Evolutionary conservation across 2,113 vertebrate species (phyloP), one percentile per base, ranked within the genome.

Genomic region (Aspiorhynchus laticeps): DNA sequence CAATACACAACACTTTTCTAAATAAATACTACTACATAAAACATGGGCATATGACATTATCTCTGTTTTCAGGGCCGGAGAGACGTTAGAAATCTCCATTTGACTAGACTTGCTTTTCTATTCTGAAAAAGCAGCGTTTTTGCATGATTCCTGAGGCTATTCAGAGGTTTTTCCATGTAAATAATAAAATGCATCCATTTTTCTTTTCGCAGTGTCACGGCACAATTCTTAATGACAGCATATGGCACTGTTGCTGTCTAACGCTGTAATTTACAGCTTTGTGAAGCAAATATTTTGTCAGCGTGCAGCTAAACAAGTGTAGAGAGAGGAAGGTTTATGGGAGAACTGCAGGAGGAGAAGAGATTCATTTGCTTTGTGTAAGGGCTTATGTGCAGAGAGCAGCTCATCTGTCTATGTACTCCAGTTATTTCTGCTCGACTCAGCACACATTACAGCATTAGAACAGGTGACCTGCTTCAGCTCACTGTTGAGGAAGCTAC

Each of bases 221-320:
- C 65, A 51, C 65, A 71, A 83, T 71, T 83, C 46, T 65, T 82
- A 82, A 82, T 82, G 80, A 82, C 80, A 46, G 80, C 80, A 65
- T 82, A 67, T 82, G 80, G 59, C 80, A 43, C 80, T 46, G 80
- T 67, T 82, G 59, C 61, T 65, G 80, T 65, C 80, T 82, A 46
- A 82, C 59, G 26, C 80, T 26, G 61, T 67, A 82, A 83, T 69
- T 83, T 83, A 83, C 65, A 83, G 81, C 63, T 83, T 83, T 71
- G 63, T 83, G 43, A 83, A 83, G 81, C 63, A 83, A 83, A 83
- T 71, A 71, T 83, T 83, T 83, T 83, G 81, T 83, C 81, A 83
- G 81, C 41, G 41, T 24, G 63, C 43, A 48, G 63, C 81, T 71
- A 33, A 71, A 83, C 69, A 71, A 83, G 63, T 69, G 80, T 21